Percentiles rank a stretch among this genome's conserved stretches.
phyloP scores from a whole-genome alignment of 2,113 vertebrate genomes.

The Helogale parvula region DNA sequence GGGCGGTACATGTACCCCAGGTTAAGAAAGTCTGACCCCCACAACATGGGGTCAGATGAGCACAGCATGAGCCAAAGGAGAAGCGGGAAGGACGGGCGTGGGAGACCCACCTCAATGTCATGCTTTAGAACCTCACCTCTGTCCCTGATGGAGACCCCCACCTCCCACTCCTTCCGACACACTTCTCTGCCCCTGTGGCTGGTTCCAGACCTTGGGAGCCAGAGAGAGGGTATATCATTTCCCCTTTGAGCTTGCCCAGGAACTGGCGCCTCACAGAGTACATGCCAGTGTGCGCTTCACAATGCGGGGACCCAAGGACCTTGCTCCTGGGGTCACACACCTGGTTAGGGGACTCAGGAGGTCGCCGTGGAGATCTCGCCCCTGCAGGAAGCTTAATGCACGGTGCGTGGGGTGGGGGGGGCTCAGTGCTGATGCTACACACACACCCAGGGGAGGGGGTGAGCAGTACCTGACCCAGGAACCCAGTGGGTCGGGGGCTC shows the following conservation, averaged over 20 bases:
- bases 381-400: not conserved
- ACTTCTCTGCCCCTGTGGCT: not conserved
- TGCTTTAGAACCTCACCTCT: not conserved
- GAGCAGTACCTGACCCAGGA: not conserved
- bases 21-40: not conserved
- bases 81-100: accelerated
- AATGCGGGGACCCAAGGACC: not conserved
- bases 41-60: accelerated
- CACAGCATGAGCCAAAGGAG: accelerated
- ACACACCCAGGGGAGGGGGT: not conserved
- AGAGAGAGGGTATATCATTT: not conserved
- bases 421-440: too few species aligned
- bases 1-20: accelerated
- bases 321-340: not conserved
- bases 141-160: not conserved
- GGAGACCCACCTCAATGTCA: not conserved
- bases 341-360: not conserved
- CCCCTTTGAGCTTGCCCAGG: not conserved
- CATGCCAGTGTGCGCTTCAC: accelerated
- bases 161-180: not conserved
- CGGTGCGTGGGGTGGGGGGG: not conserved
- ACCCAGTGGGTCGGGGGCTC: too few species aligned
- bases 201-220: not conserved
- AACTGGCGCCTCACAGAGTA: too few species aligned
- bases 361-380: not conserved